phyloP scores from a whole-genome alignment of 2,888 invertebrate genomes.

The Drosophila stalkeri region DNA sequence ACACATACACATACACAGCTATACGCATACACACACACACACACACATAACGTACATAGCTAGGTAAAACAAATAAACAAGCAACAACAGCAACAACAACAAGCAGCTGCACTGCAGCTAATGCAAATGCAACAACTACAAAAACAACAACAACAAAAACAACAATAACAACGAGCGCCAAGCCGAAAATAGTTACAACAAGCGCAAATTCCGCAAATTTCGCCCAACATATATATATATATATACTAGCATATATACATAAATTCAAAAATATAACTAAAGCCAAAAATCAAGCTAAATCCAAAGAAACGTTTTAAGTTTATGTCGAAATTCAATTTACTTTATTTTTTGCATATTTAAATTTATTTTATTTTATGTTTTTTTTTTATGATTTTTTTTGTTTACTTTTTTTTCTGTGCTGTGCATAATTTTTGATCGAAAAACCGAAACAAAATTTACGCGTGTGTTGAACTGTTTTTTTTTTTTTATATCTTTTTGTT shows the following conservation, averaged over 20 bases:
- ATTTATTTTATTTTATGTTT: constrained; percentile 12
- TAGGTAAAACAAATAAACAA: constrained; percentile 4
- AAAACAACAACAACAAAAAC: constrained; percentile 10
- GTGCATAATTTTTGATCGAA: constrained; percentile 27
- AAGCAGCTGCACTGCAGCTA: constrained; percentile 22
- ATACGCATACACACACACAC: constrained; percentile 1
- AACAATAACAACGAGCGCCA: constrained; percentile 19
- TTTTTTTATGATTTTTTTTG: constrained; percentile 3
- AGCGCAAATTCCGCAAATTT: constrained; percentile 38
- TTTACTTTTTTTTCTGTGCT: constrained; percentile 33
- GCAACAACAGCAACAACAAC: background rate
- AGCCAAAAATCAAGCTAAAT: constrained; percentile 8
- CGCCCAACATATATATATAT: constrained; percentile 11
- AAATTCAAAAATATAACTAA: background rate
- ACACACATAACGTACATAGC: constrained; percentile 2
- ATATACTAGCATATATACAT: background rate
- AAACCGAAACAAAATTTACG: constrained; percentile 34
- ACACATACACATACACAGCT: constrained; percentile 2
- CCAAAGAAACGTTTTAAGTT: constrained; percentile 19
- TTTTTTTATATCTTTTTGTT: constrained; percentile 6
- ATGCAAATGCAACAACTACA: constrained; percentile 16
- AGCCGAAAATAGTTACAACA: constrained; percentile 38
- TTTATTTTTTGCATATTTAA: constrained; percentile 7
- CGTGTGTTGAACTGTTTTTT: constrained; percentile 52
- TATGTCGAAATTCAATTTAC: constrained; percentile 1